Evolutionary conservation across 2,888 invertebrate genomes (phyloP).

Genomic region (Caenorhabditis imperialis): DNA sequence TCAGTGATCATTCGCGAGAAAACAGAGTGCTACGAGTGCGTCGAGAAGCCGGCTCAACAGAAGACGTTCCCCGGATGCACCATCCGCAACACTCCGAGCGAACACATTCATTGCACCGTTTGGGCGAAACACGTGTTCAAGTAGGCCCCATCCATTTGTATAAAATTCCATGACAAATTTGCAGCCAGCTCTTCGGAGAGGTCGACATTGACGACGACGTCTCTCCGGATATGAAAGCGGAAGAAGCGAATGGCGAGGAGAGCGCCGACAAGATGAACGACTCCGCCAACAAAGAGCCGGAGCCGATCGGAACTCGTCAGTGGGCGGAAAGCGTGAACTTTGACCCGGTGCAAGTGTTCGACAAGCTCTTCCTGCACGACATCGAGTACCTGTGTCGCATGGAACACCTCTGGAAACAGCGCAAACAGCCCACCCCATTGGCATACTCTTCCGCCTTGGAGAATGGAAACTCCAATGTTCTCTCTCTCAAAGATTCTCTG

Average conservation of each 20-base stretch:
- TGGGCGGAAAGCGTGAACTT: slow-evolving; percentile 91
- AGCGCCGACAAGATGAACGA: slow-evolving; percentile 13
- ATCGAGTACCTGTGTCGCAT: slow-evolving; percentile 93
- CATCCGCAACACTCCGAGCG: slow-evolving; percentile 97
- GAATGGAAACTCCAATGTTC: background rate
- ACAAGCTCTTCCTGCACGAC: slow-evolving; percentile 94
- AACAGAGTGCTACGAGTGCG: slow-evolving; percentile 97
- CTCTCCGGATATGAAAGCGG: slow-evolving; percentile 95
- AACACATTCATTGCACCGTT: slow-evolving; percentile 98
- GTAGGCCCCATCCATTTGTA: slow-evolving; percentile 80
- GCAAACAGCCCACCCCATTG: slow-evolving; percentile 83
- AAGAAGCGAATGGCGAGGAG: slow-evolving; percentile 19
- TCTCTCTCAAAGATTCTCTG: background rate
- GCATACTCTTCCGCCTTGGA: slow-evolving; percentile 25
- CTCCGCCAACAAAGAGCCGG: slow-evolving; percentile 8
- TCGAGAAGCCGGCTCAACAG: slow-evolving; percentile 84
- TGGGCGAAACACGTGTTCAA: slow-evolving; percentile 99
- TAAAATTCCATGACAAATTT: slow-evolving; percentile 61
- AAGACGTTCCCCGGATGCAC: slow-evolving; percentile 98
- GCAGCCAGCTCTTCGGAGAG: slow-evolving; percentile 95
- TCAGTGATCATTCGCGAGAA: slow-evolving; percentile 83
- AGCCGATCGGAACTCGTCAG: slow-evolving; percentile 84
- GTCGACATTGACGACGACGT: slow-evolving; percentile 97
- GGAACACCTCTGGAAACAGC: slow-evolving; percentile 94
- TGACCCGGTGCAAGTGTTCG: slow-evolving; percentile 88